These are phyloP conservation scores for Mongoloraphidia duomilia DNA, from an alignment of 2,888 invertebrate species.

Conservation along the genomic window DNA sequence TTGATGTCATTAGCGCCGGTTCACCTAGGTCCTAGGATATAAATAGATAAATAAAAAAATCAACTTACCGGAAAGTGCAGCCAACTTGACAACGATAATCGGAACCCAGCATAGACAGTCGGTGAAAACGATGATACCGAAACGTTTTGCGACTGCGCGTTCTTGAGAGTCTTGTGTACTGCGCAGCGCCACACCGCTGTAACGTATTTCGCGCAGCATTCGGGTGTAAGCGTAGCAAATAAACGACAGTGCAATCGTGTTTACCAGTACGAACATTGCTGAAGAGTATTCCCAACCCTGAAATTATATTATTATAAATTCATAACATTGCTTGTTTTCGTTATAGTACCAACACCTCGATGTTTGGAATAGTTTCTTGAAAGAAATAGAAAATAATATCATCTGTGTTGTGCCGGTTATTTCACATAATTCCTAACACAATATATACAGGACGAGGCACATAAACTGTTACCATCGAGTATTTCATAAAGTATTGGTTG, in stretches of 20 bases:
- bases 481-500: too few species aligned
- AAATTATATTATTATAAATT: conserved; percentile 5
- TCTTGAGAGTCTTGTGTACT: conserved; percentile 42
- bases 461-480: too few species aligned
- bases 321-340: too few species aligned
- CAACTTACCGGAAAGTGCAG: conserved; percentile 37
- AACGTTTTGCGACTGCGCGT: conserved; percentile 40
- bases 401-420: too few species aligned
- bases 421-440: too few species aligned
- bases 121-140: conserved; percentile 42
- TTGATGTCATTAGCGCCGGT: too few species aligned
- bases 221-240: conserved; percentile 40
- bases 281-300: conserved; percentile 47
- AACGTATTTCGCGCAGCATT: conserved; percentile 41
- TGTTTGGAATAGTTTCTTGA: too few species aligned
- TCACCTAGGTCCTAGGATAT: background rate
- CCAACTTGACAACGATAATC: conserved; percentile 38
- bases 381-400: too few species aligned
- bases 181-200: conserved; percentile 40
- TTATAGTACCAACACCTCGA: too few species aligned
- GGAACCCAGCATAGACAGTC: conserved; percentile 48
- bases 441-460: too few species aligned
- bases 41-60: background rate
- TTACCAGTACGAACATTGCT: conserved; percentile 38
- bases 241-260: conserved; percentile 38